Base-by-base conservation (phyloP, 2,888 invertebrate species). In the Eupeodes latifasciatus region DNA sequence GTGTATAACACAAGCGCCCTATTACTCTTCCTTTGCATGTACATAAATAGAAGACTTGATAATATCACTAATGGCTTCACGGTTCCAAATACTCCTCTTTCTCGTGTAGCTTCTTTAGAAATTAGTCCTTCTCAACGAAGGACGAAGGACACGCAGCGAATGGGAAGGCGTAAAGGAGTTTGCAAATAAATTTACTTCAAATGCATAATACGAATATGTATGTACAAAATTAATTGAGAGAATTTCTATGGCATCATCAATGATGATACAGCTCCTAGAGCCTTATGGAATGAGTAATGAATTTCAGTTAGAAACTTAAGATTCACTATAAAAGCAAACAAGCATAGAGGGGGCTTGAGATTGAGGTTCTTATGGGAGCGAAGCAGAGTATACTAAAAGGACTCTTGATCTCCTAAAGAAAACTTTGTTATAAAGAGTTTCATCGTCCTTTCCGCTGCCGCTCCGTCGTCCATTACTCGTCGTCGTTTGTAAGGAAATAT, bases 231-330 rank as follows among this genome's bases (percentile, higher is more conserved):
- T 72, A 72, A 72, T 72, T 72, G 57, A 72, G 57, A 47, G 59
- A 49, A 55, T 72, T 72, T 44, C 59, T 59, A 72, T 55, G 44
- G 12, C 72, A 72, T 72, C 72, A 72, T 44, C 59, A 72, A 27
- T 57, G 71, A 19, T 72, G 72, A 47, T 27, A 59, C 40, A 40
- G 40, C 40, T 27, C 27, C 27, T 40, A 40, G 40, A 40, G 27
- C 34, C n/a, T 27, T 3, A 27, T 47, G 47, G 57, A 5, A 72
- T 72, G 72, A 72, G 72, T 72, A 72, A 72, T 59, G 59, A 72
- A 72, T 47, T 72, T 59, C 57, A 47, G 59, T 47, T 47, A 47
- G 44, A 59, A 72, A 72, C 72, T 72, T 72, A 47, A 47, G 14
- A 59, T 59, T 49, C 55, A 55, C 71, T 36, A n/a, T 36, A n/a